These are phyloP conservation scores for Tapera naevia DNA, from an alignment of 2,797 vertebrate genomes.

Conservation along the genomic window DNA sequence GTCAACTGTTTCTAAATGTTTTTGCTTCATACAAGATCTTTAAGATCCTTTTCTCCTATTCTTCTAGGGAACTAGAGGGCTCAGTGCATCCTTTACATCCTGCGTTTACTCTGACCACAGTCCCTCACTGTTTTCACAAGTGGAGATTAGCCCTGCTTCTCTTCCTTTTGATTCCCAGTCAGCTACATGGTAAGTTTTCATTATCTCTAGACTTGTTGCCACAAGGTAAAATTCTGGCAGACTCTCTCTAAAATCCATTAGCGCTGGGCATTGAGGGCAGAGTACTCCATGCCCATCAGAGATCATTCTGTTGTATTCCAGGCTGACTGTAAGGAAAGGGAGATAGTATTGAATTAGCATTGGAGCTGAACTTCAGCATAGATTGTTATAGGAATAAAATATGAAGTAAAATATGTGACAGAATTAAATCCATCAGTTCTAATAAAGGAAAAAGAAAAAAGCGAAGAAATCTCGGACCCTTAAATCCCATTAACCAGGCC, in stretches of 20 bases:
- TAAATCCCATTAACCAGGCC: conserved; percentile 76
- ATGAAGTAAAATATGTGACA: conserved; percentile 70
- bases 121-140: conserved; percentile 48
- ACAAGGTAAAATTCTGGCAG: conserved; percentile 52
- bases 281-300: conserved; percentile 53
- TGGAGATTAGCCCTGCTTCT: conserved; percentile 37
- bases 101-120: conserved; percentile 60
- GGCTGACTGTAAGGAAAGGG: conserved; percentile 33
- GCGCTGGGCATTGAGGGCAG: conserved; percentile 48
- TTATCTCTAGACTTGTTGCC: conserved; percentile 56
- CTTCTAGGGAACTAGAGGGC: conserved; percentile 55
- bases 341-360: conserved; percentile 67
- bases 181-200: conserved; percentile 64
- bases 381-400: conserved; percentile 71
- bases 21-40: not conserved
- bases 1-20: not conserved
- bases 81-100: conserved; percentile 62
- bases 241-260: conserved; percentile 58
- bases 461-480: conserved; percentile 71
- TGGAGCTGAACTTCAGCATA: conserved; percentile 64
- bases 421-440: conserved; percentile 74
- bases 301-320: conserved; percentile 48
- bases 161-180: conserved; percentile 58
- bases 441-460: conserved; percentile 74
- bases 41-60: conserved; percentile 6